Percentiles rank a stretch among this genome's conserved stretches.
Conservation (phyloP, 2,113 vertebrate genomes). For the Motacilla alba region DNA sequence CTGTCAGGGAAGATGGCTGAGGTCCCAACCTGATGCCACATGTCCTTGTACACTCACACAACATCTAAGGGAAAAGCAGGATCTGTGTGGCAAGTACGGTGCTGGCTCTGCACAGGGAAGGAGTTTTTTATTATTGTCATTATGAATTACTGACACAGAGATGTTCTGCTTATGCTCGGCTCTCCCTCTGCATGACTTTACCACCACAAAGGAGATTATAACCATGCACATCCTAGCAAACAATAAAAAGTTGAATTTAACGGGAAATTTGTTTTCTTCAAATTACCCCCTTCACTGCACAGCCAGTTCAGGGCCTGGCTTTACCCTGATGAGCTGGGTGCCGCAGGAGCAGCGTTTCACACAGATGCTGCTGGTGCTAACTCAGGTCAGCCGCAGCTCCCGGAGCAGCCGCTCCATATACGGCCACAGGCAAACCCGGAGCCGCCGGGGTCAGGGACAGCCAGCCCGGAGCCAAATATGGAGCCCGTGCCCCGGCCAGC, state of each 20-base stretch:
- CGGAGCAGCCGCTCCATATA: slow-evolving; percentile 61
- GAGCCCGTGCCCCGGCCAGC: background rate
- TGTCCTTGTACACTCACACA: accelerated
- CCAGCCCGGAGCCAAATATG: slow-evolving; percentile 78
- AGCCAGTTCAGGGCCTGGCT: background rate
- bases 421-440: background rate
- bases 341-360: background rate
- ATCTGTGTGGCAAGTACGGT: background rate
- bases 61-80: background rate
- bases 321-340: background rate
- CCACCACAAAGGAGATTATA: background rate
- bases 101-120: background rate
- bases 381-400: background rate
- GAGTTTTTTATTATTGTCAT: background rate
- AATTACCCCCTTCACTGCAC: background rate
- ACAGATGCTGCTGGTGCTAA: slow-evolving; percentile 19
- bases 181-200: background rate
- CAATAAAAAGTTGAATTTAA: background rate
- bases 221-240: background rate
- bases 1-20: background rate
- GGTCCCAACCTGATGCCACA: background rate
- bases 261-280: background rate
- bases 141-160: background rate
- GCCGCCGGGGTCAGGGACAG: background rate
- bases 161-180: background rate